Conservation (phyloP, 2,797 vertebrate species). For the Lithobates pipiens region DNA sequence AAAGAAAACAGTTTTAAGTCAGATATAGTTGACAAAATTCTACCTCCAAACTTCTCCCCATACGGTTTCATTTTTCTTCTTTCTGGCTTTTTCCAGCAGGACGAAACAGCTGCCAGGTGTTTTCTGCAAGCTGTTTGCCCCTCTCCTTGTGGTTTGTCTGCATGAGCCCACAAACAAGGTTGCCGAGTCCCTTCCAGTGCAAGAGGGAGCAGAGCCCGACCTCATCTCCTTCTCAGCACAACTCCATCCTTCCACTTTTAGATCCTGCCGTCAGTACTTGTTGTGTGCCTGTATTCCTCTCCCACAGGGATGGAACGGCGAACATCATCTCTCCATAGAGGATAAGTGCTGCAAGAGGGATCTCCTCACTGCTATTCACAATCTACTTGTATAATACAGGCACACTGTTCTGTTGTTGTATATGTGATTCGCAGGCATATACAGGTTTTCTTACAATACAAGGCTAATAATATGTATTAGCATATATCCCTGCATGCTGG, state of each 20-base stretch:
- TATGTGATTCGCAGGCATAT: not conserved
- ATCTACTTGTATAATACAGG: slow-evolving; percentile 31
- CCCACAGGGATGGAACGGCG: slow-evolving; percentile 67
- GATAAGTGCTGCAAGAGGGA: slow-evolving; percentile 67
- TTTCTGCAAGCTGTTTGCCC: slow-evolving; percentile 49
- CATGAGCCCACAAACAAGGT: slow-evolving; percentile 15
- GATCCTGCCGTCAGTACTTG: slow-evolving; percentile 63
- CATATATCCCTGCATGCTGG: not conserved
- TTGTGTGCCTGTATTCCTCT: slow-evolving; percentile 65
- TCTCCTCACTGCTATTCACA: slow-evolving; percentile 60
- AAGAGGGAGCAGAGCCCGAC: slow-evolving; percentile 7
- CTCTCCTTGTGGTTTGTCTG: slow-evolving; percentile 20
- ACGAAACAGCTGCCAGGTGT: slow-evolving; percentile 1
- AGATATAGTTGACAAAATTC: not conserved
- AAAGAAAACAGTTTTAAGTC: not conserved
- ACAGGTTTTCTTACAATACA: not conserved
- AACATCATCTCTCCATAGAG: slow-evolving; percentile 70
- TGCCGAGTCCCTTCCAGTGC: not conserved
- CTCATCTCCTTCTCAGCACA: slow-evolving; percentile 42
- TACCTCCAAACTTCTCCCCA: slow-evolving; percentile 47
- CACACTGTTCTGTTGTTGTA: not conserved
- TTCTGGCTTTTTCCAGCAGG: slow-evolving; percentile 58
- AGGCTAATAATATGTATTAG: not conserved
- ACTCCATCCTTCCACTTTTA: slow-evolving; percentile 61
- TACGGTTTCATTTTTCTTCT: slow-evolving; percentile 58